Conservation (phyloP, 2,888 invertebrate species). For the Scaptomyza parva region DNA sequence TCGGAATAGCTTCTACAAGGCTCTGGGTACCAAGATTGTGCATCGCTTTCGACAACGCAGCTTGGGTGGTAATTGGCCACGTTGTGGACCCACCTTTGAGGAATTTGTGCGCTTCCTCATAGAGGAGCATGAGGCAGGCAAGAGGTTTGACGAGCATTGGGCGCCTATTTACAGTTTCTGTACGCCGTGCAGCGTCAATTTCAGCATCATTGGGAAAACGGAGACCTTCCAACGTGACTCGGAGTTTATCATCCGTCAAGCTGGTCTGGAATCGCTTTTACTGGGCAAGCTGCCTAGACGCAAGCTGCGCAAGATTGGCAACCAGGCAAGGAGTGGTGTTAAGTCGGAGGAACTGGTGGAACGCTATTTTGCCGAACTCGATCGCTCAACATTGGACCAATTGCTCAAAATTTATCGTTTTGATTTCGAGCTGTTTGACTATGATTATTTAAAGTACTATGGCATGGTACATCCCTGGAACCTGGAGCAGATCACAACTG, state of each 20-base stretch:
- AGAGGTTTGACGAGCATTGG: slow-evolving; percentile 88
- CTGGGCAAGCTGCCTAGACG: slow-evolving; percentile 85
- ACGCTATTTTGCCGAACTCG: slow-evolving; percentile 87
- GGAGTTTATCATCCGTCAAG: slow-evolving; percentile 87
- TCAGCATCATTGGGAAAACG: slow-evolving; percentile 88
- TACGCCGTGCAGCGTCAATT: slow-evolving; percentile 88
- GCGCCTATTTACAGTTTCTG: slow-evolving; percentile 88
- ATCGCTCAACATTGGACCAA: slow-evolving; percentile 86
- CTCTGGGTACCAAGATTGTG: slow-evolving; percentile 88
- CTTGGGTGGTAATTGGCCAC: slow-evolving; percentile 59
- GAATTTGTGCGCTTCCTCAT: slow-evolving; percentile 90
- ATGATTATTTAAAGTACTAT: slow-evolving; percentile 87
- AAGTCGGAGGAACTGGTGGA: slow-evolving; percentile 86
- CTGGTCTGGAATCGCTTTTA: slow-evolving; percentile 86
- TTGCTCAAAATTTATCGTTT: slow-evolving; percentile 88
- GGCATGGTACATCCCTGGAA: slow-evolving; percentile 84
- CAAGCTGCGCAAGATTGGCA: slow-evolving; percentile 86
- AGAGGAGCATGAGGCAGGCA: slow-evolving; percentile 86
- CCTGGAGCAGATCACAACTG: slow-evolving; percentile 52
- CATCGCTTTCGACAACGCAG: slow-evolving; percentile 85
- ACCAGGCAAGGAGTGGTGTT: slow-evolving; percentile 78
- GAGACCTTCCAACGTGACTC: slow-evolving; percentile 88
- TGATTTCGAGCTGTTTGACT: slow-evolving; percentile 90
- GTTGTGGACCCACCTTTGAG: slow-evolving; percentile 88
- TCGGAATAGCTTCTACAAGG: slow-evolving; percentile 89